Percentiles rank a stretch among this genome's conserved stretches.
phyloP scores from a whole-genome alignment of 1,140 invertebrate genomes.

The Trachymyrmex cornetzi region DNA sequence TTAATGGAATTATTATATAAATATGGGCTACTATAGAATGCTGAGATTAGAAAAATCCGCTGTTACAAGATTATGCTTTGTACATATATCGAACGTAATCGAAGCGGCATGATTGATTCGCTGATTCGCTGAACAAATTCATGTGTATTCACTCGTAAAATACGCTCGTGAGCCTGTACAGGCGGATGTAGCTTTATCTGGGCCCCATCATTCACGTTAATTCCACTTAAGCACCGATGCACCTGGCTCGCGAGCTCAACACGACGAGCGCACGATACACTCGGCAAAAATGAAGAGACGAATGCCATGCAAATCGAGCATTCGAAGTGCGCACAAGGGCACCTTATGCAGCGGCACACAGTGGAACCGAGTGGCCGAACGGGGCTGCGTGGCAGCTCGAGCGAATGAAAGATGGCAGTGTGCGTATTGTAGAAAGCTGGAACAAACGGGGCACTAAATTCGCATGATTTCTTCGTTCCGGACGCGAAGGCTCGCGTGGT shows the following conservation, averaged over 20 bases:
- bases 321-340: slow-evolving; percentile 65
- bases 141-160: slow-evolving; percentile 52
- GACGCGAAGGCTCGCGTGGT: slow-evolving; percentile 29
- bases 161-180: slow-evolving; percentile 40
- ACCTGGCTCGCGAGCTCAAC: slow-evolving; percentile 58
- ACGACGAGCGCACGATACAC: slow-evolving; percentile 30
- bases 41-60: slow-evolving; percentile 23
- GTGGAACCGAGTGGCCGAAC: slow-evolving; percentile 58
- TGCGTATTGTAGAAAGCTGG: slow-evolving; percentile 58
- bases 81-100: slow-evolving; percentile 39
- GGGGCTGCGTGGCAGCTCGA: slow-evolving; percentile 44
- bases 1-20: slow-evolving; percentile 15
- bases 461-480: slow-evolving; percentile 68
- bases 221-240: slow-evolving; percentile 64
- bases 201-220: slow-evolving; percentile 62
- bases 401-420: slow-evolving; percentile 70
- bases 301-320: slow-evolving; percentile 72
- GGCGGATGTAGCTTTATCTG: slow-evolving; percentile 53
- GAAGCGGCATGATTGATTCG: slow-evolving; percentile 58
- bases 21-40: neutral
- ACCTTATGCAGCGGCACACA: slow-evolving; percentile 61
- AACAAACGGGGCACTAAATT: slow-evolving; percentile 74
- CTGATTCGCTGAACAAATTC: slow-evolving; percentile 54
- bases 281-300: slow-evolving; percentile 63
- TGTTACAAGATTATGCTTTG: slow-evolving; percentile 36